These are phyloP conservation scores for Listrodromus nycthemerus DNA, from an alignment of 2,888 invertebrate species.

Conservation along the genomic window DNA sequence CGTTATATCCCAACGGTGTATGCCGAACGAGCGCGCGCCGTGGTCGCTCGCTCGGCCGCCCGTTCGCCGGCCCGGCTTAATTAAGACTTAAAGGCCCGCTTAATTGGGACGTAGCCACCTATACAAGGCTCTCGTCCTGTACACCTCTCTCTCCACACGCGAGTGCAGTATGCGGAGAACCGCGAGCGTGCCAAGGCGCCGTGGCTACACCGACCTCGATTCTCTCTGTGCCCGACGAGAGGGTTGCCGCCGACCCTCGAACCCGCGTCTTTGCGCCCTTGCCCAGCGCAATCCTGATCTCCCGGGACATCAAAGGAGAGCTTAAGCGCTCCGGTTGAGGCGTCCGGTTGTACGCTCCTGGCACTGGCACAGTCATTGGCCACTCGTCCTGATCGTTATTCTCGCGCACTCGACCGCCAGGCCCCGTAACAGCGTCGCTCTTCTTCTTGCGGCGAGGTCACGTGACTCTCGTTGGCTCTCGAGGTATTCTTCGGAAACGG, in stretches of 20 bases:
- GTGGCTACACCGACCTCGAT: constrained; percentile 42
- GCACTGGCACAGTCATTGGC: constrained; percentile 11
- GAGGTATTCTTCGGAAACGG: too few species aligned
- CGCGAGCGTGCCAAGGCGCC: constrained; percentile 55
- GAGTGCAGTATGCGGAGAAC: constrained; percentile 55
- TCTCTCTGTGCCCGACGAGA: constrained; percentile 1
- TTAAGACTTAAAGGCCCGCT: constrained; percentile 76
- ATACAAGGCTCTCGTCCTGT: constrained; percentile 5
- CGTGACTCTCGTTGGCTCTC: too few species aligned
- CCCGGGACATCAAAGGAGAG: constrained; percentile 61
- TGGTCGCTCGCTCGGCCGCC: constrained; percentile 29
- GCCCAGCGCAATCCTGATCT: constrained; percentile 51
- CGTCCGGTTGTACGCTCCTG: neutral
- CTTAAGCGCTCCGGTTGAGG: constrained; percentile 52
- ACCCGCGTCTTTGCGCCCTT: constrained; percentile 38
- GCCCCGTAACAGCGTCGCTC: too few species aligned
- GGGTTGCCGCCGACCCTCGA: constrained; percentile 44
- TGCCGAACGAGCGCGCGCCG: constrained; percentile 13
- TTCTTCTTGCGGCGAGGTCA: too few species aligned
- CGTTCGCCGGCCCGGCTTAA: constrained; percentile 68
- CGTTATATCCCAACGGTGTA: constrained; percentile 17
- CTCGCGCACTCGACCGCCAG: too few species aligned
- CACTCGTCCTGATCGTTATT: neutral
- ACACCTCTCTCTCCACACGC: constrained; percentile 34
- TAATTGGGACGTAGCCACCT: constrained; percentile 72